Evolutionary conservation across 2,113 vertebrate genomes (phyloP).

Genomic region (Nesoenas mayeri): DNA sequence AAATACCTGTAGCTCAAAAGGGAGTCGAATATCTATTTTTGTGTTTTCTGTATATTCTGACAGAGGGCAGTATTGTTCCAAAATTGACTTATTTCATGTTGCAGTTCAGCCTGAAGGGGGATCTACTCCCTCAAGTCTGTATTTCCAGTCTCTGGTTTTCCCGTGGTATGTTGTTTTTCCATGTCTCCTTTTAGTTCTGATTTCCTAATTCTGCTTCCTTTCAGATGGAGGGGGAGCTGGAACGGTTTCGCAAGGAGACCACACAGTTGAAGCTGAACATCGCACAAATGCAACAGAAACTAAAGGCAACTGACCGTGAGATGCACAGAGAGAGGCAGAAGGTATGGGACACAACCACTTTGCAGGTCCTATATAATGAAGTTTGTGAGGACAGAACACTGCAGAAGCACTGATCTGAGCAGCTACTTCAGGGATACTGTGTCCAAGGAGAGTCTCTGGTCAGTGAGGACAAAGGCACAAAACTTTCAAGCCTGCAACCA

Average conservation of each 20-base stretch:
- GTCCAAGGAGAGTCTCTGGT: neutral
- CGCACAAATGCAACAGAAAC: conserved; percentile 82
- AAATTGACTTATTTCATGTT: neutral
- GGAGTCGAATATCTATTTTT: neutral
- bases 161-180: neutral
- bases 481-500: neutral
- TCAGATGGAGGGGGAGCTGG: conserved; percentile 87
- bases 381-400: neutral
- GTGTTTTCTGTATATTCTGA: neutral
- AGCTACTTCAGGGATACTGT: neutral
- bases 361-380: neutral
- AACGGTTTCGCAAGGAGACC: conserved; percentile 79
- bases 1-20: neutral
- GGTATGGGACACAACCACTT: conserved; percentile 60
- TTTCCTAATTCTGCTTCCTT: conserved; percentile 16
- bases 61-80: conserved; percentile 55
- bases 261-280: conserved; percentile 82
- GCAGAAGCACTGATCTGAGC: neutral
- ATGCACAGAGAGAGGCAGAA: conserved; percentile 82
- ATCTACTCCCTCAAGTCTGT: neutral
- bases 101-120: neutral
- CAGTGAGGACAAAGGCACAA: neutral
- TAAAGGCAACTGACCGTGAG: conserved; percentile 79
- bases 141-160: neutral
- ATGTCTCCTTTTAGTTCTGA: neutral